Evolutionary conservation across 2,113 vertebrate genomes (phyloP).

Genomic region (Chamaea fasciata): DNA sequence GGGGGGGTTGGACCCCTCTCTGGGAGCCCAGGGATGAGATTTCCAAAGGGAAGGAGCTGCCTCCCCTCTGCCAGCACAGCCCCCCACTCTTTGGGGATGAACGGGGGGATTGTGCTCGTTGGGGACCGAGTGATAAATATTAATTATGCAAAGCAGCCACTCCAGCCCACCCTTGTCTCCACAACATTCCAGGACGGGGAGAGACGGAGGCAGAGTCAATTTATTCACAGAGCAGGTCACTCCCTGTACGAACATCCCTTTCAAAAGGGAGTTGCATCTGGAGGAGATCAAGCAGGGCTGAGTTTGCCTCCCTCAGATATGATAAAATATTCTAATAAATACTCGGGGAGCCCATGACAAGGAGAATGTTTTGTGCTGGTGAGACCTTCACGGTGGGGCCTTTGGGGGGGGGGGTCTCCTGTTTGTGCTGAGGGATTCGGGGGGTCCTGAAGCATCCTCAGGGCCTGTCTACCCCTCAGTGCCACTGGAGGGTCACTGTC

Average conservation of each 20-base stretch:
- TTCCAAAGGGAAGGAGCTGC: not conserved
- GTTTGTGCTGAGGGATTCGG: rapidly evolving
- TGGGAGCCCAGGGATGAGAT: rapidly evolving
- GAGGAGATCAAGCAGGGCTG: not conserved
- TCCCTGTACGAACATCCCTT: not conserved
- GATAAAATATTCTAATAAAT: slow-evolving; percentile 42
- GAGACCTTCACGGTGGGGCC: rapidly evolving
- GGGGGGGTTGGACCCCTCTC: rapidly evolving
- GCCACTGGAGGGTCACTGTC: not conserved
- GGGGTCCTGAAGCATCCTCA: not conserved
- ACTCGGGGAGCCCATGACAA: not conserved
- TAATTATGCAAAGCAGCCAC: not conserved
- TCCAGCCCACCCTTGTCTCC: not conserved
- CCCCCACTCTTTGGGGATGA: not conserved
- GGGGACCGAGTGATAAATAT: not conserved
- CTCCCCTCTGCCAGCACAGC: not conserved
- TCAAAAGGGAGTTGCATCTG: not conserved
- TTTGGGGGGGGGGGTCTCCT: not conserved
- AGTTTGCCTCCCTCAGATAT: slow-evolving; percentile 9
- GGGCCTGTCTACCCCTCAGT: rapidly evolving
- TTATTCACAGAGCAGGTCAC: not conserved
- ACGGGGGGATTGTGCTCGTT: not conserved
- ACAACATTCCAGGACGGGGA: not conserved
- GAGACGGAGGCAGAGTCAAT: not conserved
- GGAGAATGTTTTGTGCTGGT: rapidly evolving